Conservation (phyloP, 30 jellyfish, hydroid and myxozoan genomes). For the Rhopilema esculentum region DNA sequence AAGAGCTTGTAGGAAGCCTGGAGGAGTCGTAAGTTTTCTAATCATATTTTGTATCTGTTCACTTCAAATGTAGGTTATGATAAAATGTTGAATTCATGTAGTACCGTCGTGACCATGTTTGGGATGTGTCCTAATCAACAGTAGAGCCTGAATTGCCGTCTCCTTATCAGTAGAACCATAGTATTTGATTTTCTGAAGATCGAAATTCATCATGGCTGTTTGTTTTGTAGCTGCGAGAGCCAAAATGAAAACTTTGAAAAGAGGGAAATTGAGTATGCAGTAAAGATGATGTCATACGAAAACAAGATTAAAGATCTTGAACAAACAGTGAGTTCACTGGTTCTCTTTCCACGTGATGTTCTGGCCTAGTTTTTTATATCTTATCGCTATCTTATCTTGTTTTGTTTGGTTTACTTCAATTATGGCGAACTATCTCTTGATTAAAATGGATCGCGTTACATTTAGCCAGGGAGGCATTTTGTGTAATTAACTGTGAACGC, state of each 20-base stretch:
- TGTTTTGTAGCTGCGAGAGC: conserved; percentile 48
- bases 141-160: too few relatives aligned
- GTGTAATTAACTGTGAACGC: too few relatives aligned
- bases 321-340: conserved; percentile 24
- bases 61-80: too few relatives aligned
- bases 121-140: too few relatives aligned
- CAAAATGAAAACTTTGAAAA: conserved; percentile 42
- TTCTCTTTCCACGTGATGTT: neutral
- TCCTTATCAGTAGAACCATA: neutral
- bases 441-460: too few relatives aligned
- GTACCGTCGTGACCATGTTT: too few relatives aligned
- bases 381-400: neutral
- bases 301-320: conserved; percentile 63
- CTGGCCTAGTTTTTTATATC: neutral
- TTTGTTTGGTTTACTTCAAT: too few relatives aligned
- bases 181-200: neutral
- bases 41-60: neutral
- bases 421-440: too few relatives aligned
- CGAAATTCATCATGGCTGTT: too few relatives aligned
- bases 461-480: too few relatives aligned
- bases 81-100: too few relatives aligned
- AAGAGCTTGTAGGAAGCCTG: conserved; percentile 37
- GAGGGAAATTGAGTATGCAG: conserved; percentile 60
- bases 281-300: conserved; percentile 59
- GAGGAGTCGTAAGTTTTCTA: conserved; percentile 56